Evolutionary conservation across 2,797 vertebrate species (phyloP), one percentile per base, ranked within the genome.

Genomic region (Muraenolepis orangiensis): DNA sequence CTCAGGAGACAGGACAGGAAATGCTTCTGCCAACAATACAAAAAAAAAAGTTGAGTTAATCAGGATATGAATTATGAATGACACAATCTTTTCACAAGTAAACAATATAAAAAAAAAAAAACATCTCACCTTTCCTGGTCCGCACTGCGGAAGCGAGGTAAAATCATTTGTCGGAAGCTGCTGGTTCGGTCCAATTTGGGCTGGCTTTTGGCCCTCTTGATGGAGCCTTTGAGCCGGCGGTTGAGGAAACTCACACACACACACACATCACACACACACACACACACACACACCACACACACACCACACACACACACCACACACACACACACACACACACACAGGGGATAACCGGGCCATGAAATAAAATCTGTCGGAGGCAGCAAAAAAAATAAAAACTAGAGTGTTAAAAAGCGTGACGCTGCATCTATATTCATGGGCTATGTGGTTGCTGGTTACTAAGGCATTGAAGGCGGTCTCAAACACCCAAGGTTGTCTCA

Each of bases 231-330:
- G 83, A 98, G 86, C 87, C 95, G 92, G 70, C 96, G 95, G 88
- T 96, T 98, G 88, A 98, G 95, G 90, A 98, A 98, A 91, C 96
- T 96, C 95, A n/a, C n/a, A n/a, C n/a, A n/a, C n/a, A n/a, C n/a
- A n/a, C n/a, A n/a, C n/a, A n/a, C n/a, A n/a, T n/a, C n/a, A n/a
- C n/a, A n/a, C n/a, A n/a, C n/a, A n/a, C n/a, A n/a, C n/a, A n/a
- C n/a, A n/a, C n/a, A n/a, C n/a, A n/a, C n/a, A n/a, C n/a, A n/a
- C n/a, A n/a, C n/a, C n/a, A n/a, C n/a, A n/a, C n/a, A n/a, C n/a
- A n/a, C n/a, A n/a, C n/a, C n/a, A n/a, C n/a, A n/a, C n/a, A n/a
- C n/a, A n/a, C n/a, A n/a, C n/a, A n/a, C n/a, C n/a, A n/a, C n/a
- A n/a, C n/a, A n/a, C n/a, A n/a, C n/a, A n/a, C n/a, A n/a, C n/a